Conservation (phyloP, 2,797 vertebrate species). For the Chelonia mydas region DNA sequence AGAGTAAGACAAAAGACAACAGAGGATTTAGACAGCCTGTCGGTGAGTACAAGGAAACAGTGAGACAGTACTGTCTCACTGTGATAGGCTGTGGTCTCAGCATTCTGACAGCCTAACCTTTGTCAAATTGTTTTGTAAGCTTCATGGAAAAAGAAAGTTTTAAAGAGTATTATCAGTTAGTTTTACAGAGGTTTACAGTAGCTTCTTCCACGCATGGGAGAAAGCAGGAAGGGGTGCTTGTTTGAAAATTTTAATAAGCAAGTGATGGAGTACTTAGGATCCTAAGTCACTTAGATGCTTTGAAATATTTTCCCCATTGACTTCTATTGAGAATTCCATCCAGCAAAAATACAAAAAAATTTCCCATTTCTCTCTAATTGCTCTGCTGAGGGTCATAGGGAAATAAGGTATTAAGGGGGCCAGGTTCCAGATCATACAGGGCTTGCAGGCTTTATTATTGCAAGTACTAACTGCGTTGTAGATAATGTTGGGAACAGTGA, state of each 20-base stretch:
- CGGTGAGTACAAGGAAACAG: not conserved
- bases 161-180: not conserved
- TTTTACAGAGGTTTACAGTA: not conserved
- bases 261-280: not conserved
- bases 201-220: not conserved
- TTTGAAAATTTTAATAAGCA: not conserved
- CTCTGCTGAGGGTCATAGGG: not conserved
- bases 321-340: not conserved
- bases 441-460: not conserved
- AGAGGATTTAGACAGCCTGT: not conserved
- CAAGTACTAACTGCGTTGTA: conserved; percentile 1
- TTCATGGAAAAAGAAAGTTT: not conserved
- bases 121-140: not conserved
- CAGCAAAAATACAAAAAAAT: not conserved
- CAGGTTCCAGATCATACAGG: not conserved
- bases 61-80: not conserved
- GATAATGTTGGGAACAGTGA: not conserved
- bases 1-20: not conserved
- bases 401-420: not conserved
- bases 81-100: not conserved
- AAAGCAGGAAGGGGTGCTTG: not conserved
- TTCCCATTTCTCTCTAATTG: not conserved
- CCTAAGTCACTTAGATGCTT: not conserved
- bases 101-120: not conserved
- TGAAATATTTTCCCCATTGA: not conserved